Percentiles rank a stretch among this genome's conserved stretches.
phyloP scores from a whole-genome alignment of 2,113 vertebrate genomes.

The Garra rufa region DNA sequence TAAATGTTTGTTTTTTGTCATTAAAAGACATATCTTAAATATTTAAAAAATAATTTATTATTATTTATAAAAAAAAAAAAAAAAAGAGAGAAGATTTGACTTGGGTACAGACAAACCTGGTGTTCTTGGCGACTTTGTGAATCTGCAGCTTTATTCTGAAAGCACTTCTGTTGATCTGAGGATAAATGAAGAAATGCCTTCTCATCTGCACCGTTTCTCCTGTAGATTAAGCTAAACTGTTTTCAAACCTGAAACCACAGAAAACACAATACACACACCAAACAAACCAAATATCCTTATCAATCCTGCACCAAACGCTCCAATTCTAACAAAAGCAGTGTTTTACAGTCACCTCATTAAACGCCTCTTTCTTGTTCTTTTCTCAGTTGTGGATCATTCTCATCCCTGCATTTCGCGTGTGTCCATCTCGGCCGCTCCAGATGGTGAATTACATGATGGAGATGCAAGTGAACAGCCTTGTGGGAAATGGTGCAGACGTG shows the following conservation, averaged over 20 bases:
- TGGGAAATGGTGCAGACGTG: not conserved
- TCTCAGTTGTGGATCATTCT: not conserved
- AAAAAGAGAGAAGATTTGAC: too few species aligned
- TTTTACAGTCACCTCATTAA: not conserved
- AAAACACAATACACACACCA: not conserved
- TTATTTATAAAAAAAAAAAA: too few species aligned
- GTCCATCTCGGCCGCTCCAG: slow-evolving; percentile 50
- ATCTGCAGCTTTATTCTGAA: not conserved
- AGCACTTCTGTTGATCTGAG: not conserved
- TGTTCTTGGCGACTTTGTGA: not conserved
- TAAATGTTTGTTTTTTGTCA: too few species aligned
- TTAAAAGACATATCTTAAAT: too few species aligned
- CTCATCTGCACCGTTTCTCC: too few species aligned
- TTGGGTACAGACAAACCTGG: too few species aligned
- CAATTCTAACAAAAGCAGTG: too few species aligned
- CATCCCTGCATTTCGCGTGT: slow-evolving; percentile 48
- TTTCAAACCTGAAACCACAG: not conserved
- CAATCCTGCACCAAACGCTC: not conserved
- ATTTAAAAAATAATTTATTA: too few species aligned
- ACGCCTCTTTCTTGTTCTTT: not conserved
- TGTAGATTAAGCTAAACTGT: too few species aligned
- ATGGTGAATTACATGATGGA: not conserved
- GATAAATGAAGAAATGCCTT: not conserved
- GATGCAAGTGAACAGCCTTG: not conserved
- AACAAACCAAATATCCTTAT: not conserved